Percentiles rank a stretch among this genome's conserved stretches.
phyloP scores from a whole-genome alignment of 2,113 vertebrate species.

The Silurus glanis region DNA sequence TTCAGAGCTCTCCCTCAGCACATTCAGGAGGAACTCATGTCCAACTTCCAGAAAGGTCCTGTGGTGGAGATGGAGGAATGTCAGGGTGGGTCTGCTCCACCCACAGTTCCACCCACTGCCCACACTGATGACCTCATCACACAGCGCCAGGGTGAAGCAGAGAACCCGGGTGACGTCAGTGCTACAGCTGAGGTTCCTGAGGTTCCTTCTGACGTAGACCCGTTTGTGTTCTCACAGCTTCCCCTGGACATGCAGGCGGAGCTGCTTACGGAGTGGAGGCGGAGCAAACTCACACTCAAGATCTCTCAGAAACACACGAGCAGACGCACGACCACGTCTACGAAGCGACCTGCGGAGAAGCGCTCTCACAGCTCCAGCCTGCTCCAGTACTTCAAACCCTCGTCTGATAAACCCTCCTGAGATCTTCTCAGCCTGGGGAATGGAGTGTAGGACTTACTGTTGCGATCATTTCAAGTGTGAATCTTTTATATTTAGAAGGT shows the following conservation, averaged over 20 bases:
- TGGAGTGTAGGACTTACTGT: no score
- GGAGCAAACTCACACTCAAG: constrained; percentile 60
- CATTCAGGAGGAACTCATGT: constrained; percentile 81
- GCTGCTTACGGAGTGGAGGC: constrained; percentile 80
- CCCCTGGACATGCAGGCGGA: constrained; percentile 80
- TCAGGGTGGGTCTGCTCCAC: neutral
- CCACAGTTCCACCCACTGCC: neutral
- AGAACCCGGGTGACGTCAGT: neutral
- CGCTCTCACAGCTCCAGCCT: constrained; percentile 68
- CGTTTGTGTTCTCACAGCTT: constrained; percentile 81
- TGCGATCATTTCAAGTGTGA: neutral
- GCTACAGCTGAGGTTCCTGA: constrained; percentile 19
- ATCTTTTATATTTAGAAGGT: neutral
- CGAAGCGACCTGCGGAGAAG: constrained; percentile 53
- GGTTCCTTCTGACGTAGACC: constrained; percentile 77
- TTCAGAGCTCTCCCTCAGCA: constrained; percentile 80
- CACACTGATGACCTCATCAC: neutral
- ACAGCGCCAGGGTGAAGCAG: neutral
- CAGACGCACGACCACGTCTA: constrained; percentile 38
- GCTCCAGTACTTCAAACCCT: constrained; percentile 79
- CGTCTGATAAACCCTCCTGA: neutral
- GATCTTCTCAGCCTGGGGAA: no score
- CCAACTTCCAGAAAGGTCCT: constrained; percentile 39
- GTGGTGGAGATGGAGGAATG: neutral
- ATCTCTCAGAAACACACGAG: constrained; percentile 46